Percentiles rank a stretch among this genome's conserved stretches.
Conservation (phyloP, 2,888 invertebrate species). For the Corbicula japonica region DNA sequence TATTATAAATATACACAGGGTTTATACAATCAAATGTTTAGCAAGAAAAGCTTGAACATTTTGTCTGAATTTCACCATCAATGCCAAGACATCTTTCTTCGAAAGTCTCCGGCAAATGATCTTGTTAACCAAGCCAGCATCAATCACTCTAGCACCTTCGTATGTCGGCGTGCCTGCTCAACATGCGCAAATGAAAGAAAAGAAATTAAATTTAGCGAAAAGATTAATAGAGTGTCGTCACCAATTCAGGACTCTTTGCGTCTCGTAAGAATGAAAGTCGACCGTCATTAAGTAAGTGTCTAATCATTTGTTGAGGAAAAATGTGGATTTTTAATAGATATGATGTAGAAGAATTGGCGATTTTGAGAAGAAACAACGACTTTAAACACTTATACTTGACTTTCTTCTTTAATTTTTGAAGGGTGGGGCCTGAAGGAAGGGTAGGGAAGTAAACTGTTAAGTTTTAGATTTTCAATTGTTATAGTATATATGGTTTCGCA, state of each 20-base stretch:
- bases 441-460: no score
- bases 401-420: no score
- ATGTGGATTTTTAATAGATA: neutral
- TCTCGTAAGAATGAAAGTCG: slow-evolving; percentile 53
- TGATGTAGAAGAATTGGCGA: no score
- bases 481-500: no score
- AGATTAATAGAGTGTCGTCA: slow-evolving; percentile 63
- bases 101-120: slow-evolving; percentile 7
- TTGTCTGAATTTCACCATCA: neutral
- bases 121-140: slow-evolving; percentile 27
- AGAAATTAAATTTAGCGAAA: slow-evolving; percentile 58
- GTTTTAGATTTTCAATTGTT: no score
- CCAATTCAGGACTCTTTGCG: slow-evolving; percentile 49
- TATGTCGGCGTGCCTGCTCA: slow-evolving; percentile 23
- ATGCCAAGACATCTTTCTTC: slow-evolving; percentile 18
- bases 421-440: no score
- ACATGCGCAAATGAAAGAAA: slow-evolving; percentile 41
- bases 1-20: no score
- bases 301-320: slow-evolving; percentile 36
- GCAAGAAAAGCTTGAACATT: no score
- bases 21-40: no score
- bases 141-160: slow-evolving; percentile 40
- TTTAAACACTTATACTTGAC: no score
- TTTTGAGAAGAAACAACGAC: no score
- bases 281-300: slow-evolving; percentile 38